These are phyloP conservation scores for Paralinhomoeus sp. DNA, from an alignment of 2,888 invertebrate species.

Conservation along the genomic window DNA sequence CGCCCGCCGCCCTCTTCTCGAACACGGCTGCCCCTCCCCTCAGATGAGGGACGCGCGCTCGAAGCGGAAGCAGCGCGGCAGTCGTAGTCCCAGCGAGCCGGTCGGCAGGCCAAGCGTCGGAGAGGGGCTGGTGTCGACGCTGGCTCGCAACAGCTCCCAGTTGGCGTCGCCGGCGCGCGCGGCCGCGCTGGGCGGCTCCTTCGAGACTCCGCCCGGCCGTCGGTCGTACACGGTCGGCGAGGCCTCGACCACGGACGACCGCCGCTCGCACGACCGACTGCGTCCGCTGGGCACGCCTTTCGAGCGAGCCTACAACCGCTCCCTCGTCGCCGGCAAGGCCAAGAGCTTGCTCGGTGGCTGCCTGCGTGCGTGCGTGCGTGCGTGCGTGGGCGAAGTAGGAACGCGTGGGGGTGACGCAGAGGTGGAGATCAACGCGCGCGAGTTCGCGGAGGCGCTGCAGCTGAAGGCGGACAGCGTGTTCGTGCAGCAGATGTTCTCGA, in stretches of 20 bases:
- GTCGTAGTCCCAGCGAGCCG: too few species aligned
- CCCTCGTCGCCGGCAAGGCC: not conserved
- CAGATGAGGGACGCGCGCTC: too few species aligned
- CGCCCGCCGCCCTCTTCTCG: too few species aligned
- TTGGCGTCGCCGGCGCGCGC: not conserved
- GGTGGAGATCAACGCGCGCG: conserved; percentile 33
- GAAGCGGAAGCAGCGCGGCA: too few species aligned
- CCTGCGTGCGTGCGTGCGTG: too few species aligned
- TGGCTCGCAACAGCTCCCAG: too few species aligned
- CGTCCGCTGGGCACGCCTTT: not conserved
- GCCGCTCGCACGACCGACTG: too few species aligned
- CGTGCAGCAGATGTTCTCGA: conserved; percentile 36
- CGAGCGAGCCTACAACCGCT: not conserved
- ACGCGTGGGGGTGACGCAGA: not conserved
- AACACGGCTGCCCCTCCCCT: too few species aligned
- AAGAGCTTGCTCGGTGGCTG: not conserved
- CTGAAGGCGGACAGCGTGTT: conserved; percentile 37
- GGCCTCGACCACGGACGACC: too few species aligned
- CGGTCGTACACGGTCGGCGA: not conserved
- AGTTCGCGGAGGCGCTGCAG: conserved; percentile 40
- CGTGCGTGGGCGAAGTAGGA: too few species aligned
- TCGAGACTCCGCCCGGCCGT: not conserved
- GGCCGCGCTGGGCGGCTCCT: not conserved
- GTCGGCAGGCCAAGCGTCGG: too few species aligned
- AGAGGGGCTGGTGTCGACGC: too few species aligned